These are phyloP conservation scores for Colletes latitarsis DNA, from an alignment of 1,140 invertebrate genomes.

Conservation along the genomic window DNA sequence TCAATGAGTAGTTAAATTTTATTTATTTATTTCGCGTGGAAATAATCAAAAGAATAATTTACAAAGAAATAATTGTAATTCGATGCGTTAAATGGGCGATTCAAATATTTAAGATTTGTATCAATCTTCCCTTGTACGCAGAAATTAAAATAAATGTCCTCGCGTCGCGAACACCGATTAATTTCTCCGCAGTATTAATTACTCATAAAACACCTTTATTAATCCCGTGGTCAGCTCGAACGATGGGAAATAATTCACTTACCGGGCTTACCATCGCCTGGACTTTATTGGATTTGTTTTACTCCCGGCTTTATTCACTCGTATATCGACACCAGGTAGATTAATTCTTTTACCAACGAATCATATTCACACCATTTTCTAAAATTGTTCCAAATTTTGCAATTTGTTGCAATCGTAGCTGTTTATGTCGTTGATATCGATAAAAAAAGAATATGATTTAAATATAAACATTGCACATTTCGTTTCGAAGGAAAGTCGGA, in stretches of 20 bases:
- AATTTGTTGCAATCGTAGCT: no score
- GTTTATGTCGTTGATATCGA: no score
- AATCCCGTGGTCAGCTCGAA: background rate
- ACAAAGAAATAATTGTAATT: no score
- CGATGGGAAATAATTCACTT: background rate
- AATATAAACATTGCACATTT: no score
- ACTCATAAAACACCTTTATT: constrained; percentile 22
- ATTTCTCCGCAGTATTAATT: constrained; percentile 7
- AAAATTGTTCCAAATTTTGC: no score
- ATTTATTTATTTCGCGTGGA: no score
- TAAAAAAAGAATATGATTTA: no score
- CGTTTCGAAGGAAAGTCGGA: no score
- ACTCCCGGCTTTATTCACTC: background rate
- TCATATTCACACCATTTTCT: no score
- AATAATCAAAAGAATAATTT: no score
- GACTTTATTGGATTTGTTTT: background rate
- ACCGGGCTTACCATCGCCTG: background rate
- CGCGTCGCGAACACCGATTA: background rate
- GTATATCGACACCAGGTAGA: constrained; percentile 2
- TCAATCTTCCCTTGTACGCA: background rate
- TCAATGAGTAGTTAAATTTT: no score
- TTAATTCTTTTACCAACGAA: background rate
- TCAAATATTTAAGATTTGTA: background rate
- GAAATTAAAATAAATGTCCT: background rate
- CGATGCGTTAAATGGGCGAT: background rate